Base-by-base conservation (phyloP, 2,797 vertebrate genomes). In the Oreochromis mossambicus region DNA sequence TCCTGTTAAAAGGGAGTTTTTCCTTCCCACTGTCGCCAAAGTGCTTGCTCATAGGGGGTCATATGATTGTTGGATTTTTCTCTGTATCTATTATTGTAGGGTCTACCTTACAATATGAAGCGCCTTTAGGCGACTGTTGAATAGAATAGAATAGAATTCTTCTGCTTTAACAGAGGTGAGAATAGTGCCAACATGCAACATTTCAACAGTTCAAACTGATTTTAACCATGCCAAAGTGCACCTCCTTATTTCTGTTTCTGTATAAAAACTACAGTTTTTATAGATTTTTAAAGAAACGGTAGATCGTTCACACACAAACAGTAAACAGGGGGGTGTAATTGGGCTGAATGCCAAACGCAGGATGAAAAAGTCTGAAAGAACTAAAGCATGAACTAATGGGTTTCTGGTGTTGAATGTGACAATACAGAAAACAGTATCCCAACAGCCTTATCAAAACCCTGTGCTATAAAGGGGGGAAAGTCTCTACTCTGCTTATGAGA, bases 61-160 rank as follows among this genome's bases (percentile, higher is more conserved):
- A n/a, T n/a, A n/a, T n/a, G n/a, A n/a, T n/a, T n/a, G n/a, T n/a
- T n/a, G n/a, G n/a, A n/a, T n/a, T n/a, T n/a, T n/a, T n/a, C n/a
- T n/a, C n/a, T n/a, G n/a, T n/a, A n/a, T n/a, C n/a, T n/a, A n/a
- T n/a, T n/a, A n/a, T n/a, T n/a, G n/a, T n/a, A n/a, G n/a, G n/a
- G 52, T 24, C 2, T 0, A 58, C 14, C 8, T 58, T 17, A 56
- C 14, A 0, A 29, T 32, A 0, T 32, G 32, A 58, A 58, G 5
- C 5, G 0, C 5, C 14, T 17, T 6, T 5, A 32, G 0, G 14
- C 3, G 2, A 56, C 26, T 10, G 26, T 17, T 2, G 26, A 26
- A 26, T 26, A 26, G 8, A 58, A 32, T 17, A 15, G 3, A 5
- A 56, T 3, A 29, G 0, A 56, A 56, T 56, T 56, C n/a, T 68